Base-by-base conservation (phyloP, 2,888 invertebrate genomes). In the Rosalia funebris region DNA sequence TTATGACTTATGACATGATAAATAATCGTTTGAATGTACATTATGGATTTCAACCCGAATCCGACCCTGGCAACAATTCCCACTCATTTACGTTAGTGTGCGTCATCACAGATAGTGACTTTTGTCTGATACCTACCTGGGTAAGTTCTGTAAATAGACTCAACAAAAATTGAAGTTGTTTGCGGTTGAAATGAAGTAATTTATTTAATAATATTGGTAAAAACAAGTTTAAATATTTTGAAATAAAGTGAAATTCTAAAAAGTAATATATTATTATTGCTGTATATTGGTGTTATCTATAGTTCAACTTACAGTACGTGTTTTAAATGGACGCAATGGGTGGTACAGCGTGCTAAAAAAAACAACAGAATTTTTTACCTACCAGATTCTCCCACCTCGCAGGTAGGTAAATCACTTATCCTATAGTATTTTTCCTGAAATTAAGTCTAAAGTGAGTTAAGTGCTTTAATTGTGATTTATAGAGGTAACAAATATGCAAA, bases 101-200 rank as follows among this genome's bases (percentile, higher is more conserved):
- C 50, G 50, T 50, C 50, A 50, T 39, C 20, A 17, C 50, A 39
- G 39, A 50, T 50, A 50, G 50, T 50, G 39, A 50, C 50, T 50
- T 50, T 39, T 50, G 39, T 25, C 31, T 37, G 36, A 20, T 50
- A 50, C 39, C 50, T 50, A 36, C 50, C 39, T 50, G 50, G 50
- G 50, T 39, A 19, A 50, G 50, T 50, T 50, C 37, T 50, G 37
- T 50, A 39, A 50, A 39, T 39, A 50, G 48, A 37, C 48, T 25
- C 37, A 19, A 39, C 19, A 39, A 39, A 39, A 39, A 37, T 25
- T 19, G 36, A 50, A 20, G 37, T 9, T 36, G 11, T 36, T 36
- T 36, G 16, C 36, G 11, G 17, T n/a, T 14, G 39, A 39, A 15
- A 19, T 50, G 39, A 19, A 39, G 11, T 39, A 50, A 48, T 37